Base-by-base conservation (phyloP, 92 coral and sea anemone species). In the Pocillopora meandrina region DNA sequence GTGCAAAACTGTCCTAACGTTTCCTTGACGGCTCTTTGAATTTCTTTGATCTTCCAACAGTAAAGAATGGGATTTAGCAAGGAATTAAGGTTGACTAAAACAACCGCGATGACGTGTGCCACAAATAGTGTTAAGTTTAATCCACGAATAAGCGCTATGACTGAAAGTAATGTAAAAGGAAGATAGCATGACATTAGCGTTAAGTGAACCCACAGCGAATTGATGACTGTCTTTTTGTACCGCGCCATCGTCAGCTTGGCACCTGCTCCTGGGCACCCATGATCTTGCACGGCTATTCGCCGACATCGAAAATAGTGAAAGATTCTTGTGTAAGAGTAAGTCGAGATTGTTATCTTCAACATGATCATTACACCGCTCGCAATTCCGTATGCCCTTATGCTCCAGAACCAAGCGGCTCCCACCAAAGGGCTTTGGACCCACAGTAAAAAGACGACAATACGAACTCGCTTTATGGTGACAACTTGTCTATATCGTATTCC, bases 11-110 rank as follows among this genome's bases (percentile, higher is more conserved):
- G 75, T 66, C 11, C 56, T 9, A 80, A 49, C 0, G 65, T 80
- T 68, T 80, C 55, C 26, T 80, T 80, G 19, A 86, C 90, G 13
- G 92, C 92, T 61, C 23, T 20, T 56, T 90, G 77, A 9, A 90
- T 63, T 49, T 86, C 90, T 68, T 61, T 81, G 7, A 90, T 77
- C 65, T 75, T 86, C 92, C 92, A 90, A 58, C 87, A 90, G 59
- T 81, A 86, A 20, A 90, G 80, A 21, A 81, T 21, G 10, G 92
- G 90, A 52, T 86, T 90, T 31, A 90, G 20, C 14, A 87, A 81
- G 13, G 92, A 90, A 55, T 85, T 85, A 33, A 86, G 69, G 19
- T 68, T 31, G 18, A 68, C 55, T 26, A 68, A 47, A 16, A 17
- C 14, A 26, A 68, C 14, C 6, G 3, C 72, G 7, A 2, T 34